These are phyloP conservation scores for Atherinosoma microstoma DNA, from an alignment of 2,797 vertebrate species.

Conservation along the genomic window DNA sequence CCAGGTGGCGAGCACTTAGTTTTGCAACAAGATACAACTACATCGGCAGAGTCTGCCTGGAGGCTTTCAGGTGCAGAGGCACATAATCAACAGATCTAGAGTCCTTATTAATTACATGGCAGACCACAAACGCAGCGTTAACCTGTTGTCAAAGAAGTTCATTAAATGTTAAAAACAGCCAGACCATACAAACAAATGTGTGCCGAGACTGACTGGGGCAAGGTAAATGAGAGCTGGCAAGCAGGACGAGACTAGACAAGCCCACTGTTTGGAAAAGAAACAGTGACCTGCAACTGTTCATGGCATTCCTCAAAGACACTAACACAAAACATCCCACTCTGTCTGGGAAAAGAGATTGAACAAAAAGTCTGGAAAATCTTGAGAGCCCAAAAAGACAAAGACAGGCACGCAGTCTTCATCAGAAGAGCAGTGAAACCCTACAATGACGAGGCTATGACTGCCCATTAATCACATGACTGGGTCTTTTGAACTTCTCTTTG, in stretches of 20 bases:
- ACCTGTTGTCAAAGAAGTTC: conserved; percentile 5
- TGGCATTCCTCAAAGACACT: conserved; percentile 66
- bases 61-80: conserved; percentile 63
- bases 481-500: conserved; percentile 61
- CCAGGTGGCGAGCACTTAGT: conserved; percentile 23
- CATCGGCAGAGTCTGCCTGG: conserved; percentile 34
- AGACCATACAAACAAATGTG: conserved; percentile 22
- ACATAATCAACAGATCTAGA: conserved; percentile 23
- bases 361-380: conserved; percentile 52
- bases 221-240: conserved; percentile 45
- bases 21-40: conserved; percentile 39
- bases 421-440: conserved; percentile 48
- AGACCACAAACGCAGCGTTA: conserved; percentile 29
- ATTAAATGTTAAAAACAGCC: conserved; percentile 1
- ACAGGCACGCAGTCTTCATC: conserved; percentile 49
- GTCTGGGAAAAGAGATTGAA: conserved; percentile 48
- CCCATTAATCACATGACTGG: conserved; percentile 68
- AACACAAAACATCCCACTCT: conserved; percentile 61
- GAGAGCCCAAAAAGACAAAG: conserved; percentile 51
- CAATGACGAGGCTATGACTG: conserved; percentile 54
- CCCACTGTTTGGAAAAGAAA: conserved; percentile 70
- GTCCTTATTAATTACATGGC: conserved; percentile 15
- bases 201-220: conserved; percentile 34
- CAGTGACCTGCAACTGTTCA: conserved; percentile 69
- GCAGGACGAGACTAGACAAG: conserved; percentile 69